Percentiles rank a stretch among this genome's conserved stretches.
These are phyloP conservation scores for Axinella damicornis DNA, from an alignment of 37 sponge, comb jelly and placozoan genomes.

Conservation along the genomic window DNA sequence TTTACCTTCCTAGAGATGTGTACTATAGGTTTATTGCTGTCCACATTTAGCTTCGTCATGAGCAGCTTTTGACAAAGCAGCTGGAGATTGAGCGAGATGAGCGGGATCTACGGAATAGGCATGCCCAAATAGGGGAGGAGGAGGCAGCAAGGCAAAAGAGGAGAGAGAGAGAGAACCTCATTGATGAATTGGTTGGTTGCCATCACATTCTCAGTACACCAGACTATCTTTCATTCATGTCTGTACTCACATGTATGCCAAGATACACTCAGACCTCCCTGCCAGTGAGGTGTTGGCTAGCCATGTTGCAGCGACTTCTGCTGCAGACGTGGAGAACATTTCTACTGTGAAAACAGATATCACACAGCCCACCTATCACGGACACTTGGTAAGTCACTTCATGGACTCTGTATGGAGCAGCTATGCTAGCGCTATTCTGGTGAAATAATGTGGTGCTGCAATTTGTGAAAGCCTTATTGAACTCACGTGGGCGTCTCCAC, in stretches of 20 bases:
- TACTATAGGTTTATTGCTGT: too few species aligned
- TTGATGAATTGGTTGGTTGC: conserved; percentile 74
- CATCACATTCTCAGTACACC: not conserved
- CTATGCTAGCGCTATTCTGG: too few species aligned
- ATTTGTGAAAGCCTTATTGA: too few species aligned
- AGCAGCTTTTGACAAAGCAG: conserved; percentile 30
- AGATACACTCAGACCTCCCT: conserved; percentile 56
- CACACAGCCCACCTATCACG: conserved; percentile 22
- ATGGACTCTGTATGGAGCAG: too few species aligned
- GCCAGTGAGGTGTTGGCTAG: conserved; percentile 67
- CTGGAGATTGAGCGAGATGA: conserved; percentile 48
- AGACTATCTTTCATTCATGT: not conserved
- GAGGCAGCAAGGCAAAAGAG: conserved; percentile 33
- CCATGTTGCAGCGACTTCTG: conserved; percentile 11
- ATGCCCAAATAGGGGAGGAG: conserved; percentile 37
- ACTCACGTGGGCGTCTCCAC: too few species aligned
- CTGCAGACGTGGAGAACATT: not conserved
- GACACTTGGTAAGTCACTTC: conserved; percentile 31
- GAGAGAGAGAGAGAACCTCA: conserved; percentile 68
- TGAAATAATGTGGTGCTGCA: too few species aligned
- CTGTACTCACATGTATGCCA: not conserved
- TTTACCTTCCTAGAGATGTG: too few species aligned
- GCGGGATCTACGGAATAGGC: conserved; percentile 46
- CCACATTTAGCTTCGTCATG: conserved; percentile 30
- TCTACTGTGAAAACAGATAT: not conserved